phyloP scores from a whole-genome alignment of 2,797 vertebrate species.

The Chrysocyon brachyurus region DNA sequence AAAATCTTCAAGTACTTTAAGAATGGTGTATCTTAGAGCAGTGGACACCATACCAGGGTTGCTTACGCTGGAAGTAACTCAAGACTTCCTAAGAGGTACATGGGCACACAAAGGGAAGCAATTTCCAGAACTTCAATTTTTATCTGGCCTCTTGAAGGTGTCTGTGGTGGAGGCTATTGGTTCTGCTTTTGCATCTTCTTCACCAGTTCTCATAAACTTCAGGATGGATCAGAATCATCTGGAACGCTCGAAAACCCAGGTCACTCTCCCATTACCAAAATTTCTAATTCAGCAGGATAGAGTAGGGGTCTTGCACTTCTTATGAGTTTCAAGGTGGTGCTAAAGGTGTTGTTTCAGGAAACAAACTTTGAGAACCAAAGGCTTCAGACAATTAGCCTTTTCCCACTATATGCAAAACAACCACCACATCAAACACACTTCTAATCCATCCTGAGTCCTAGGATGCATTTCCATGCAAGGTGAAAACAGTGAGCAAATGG shows the following conservation, averaged over 20 bases:
- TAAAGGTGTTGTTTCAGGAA: neutral
- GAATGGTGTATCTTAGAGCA: neutral
- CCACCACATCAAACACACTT: neutral
- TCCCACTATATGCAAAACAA: neutral
- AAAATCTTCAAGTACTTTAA: neutral
- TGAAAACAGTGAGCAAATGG: neutral
- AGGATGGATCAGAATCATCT: neutral
- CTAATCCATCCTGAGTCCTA: neutral
- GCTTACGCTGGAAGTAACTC: neutral
- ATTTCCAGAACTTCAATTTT: neutral
- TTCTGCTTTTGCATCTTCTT: neutral
- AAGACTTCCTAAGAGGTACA: neutral
- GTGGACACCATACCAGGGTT: neutral
- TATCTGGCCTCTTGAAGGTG: neutral
- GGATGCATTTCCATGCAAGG: neutral
- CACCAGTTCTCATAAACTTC: neutral
- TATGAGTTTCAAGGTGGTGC: neutral
- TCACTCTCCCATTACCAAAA: neutral
- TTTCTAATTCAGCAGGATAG: neutral
- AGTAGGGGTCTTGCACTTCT: neutral
- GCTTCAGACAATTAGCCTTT: neutral
- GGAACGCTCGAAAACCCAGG: neutral
- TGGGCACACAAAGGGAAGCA: neutral
- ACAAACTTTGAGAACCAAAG: neutral
- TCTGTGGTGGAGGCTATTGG: neutral